A percentile compares a stretch with the other conserved stretches of the same genome.
Evolutionary conservation across 1,140 invertebrate genomes (phyloP).

Genomic region (Colletes gigas): DNA sequence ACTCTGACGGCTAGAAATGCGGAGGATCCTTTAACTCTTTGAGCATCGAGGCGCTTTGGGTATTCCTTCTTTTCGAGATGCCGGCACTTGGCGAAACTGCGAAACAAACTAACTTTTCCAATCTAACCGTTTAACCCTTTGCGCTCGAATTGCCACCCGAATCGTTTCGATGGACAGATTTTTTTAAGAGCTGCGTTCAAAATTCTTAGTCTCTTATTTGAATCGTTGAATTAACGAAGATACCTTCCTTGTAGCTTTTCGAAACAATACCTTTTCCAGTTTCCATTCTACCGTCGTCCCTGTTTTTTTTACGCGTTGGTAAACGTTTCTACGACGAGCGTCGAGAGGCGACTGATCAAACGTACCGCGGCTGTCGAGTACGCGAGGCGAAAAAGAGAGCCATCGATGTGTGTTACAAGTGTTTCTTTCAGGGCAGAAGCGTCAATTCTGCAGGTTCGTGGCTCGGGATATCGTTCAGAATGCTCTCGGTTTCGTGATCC

Average conservation of each 20-base stretch:
- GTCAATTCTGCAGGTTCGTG: constrained; percentile 56
- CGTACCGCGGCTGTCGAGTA: background rate
- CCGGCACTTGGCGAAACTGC: background rate
- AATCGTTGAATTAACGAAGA: too few species aligned
- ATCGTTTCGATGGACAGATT: too few species aligned
- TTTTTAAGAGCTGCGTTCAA: too few species aligned
- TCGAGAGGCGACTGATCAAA: background rate
- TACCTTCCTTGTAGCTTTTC: too few species aligned
- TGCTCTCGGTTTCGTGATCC: constrained; percentile 58
- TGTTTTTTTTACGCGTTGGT: background rate
- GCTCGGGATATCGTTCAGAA: constrained; percentile 39
- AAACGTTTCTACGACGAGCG: too few species aligned
- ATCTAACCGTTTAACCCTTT: constrained; percentile 10
- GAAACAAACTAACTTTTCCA: constrained; percentile 6
- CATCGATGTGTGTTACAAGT: constrained; percentile 44
- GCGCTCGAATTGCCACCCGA: too few species aligned
- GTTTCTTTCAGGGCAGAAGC: constrained; percentile 43
- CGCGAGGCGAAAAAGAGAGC: background rate
- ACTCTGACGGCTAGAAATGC: background rate
- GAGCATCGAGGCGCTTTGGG: background rate
- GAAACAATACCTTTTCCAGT: too few species aligned
- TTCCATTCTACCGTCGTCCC: background rate
- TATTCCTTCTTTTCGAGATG: constrained; percentile 9
- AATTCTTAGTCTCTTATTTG: too few species aligned
- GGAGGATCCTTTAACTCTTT: constrained; percentile 21